A percentile compares a stretch with the other conserved stretches of the same genome.
Evolutionary conservation across 2,797 vertebrate genomes (phyloP).

Genomic region (Jordanella pulchra): DNA sequence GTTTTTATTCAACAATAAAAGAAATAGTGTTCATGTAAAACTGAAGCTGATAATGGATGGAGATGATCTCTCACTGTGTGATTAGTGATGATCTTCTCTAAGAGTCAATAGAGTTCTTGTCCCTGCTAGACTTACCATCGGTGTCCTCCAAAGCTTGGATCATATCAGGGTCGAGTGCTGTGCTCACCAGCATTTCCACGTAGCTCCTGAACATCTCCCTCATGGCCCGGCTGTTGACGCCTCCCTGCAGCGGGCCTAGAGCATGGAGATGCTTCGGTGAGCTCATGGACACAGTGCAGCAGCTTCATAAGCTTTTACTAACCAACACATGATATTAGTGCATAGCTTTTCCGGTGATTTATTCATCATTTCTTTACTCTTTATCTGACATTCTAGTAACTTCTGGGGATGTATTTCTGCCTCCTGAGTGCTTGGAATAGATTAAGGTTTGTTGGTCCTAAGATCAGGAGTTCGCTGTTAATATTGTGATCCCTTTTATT

Average conservation of each 20-base stretch:
- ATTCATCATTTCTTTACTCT: neutral
- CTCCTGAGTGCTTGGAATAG: neutral
- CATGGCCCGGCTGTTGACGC: conserved; percentile 85
- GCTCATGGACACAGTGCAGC: conserved; percentile 1
- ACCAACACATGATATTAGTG: neutral
- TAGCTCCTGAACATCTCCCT: conserved; percentile 93
- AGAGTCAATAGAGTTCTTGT: too few relatives aligned
- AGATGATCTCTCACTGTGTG: neutral
- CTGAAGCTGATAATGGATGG: neutral
- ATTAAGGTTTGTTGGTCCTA: neutral
- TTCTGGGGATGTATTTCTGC: neutral
- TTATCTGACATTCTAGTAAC: neutral
- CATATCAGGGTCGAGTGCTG: conserved; percentile 91
- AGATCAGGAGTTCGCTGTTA: neutral
- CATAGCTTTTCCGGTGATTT: neutral
- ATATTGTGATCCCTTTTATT: neutral
- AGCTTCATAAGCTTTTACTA: neutral
- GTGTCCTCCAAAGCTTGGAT: conserved; percentile 92
- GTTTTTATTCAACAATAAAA: neutral
- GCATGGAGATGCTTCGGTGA: conserved; percentile 10
- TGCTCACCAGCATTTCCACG: conserved; percentile 92
- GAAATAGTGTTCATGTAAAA: neutral
- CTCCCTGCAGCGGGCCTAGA: conserved; percentile 60
- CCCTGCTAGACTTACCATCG: conserved; percentile 75
- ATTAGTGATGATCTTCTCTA: neutral